These are phyloP conservation scores for Pollenia amentaria DNA, from an alignment of 2,888 invertebrate genomes.

Conservation along the genomic window DNA sequence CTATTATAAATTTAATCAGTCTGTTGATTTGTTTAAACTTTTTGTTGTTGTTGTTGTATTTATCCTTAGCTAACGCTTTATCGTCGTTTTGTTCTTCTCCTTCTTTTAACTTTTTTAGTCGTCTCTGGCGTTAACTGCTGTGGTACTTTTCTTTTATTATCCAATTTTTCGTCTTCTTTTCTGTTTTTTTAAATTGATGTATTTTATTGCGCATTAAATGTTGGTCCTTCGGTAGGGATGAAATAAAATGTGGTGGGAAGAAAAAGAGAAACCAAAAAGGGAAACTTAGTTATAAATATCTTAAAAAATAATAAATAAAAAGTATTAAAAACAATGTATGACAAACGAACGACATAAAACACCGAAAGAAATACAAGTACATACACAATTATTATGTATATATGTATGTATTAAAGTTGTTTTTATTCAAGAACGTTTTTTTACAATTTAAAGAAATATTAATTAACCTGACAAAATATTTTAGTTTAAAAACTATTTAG, in stretches of 20 bases:
- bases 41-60: slow-evolving; percentile 76
- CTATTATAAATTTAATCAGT: slow-evolving; percentile 81
- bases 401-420: too few relatives aligned
- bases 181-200: slow-evolving; percentile 62
- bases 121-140: slow-evolving; percentile 54
- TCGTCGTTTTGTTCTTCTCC: slow-evolving; percentile 73
- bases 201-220: slow-evolving; percentile 74
- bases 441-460: too few relatives aligned
- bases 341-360: not conserved
- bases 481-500: too few relatives aligned
- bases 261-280: slow-evolving; percentile 54
- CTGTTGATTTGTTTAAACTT: slow-evolving; percentile 83
- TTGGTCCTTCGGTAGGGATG: slow-evolving; percentile 74
- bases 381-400: too few relatives aligned
- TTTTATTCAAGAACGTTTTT: too few relatives aligned
- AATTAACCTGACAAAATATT: too few relatives aligned
- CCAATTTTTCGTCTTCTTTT: slow-evolving; percentile 66
- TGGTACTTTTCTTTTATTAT: slow-evolving; percentile 65
- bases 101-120: slow-evolving; percentile 64
- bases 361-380: not conserved
- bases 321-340: not conserved
- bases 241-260: slow-evolving; percentile 40
- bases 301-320: slow-evolving; percentile 25
- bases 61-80: slow-evolving; percentile 78
- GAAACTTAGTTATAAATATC: slow-evolving; percentile 55